Base-by-base conservation (phyloP, 2,888 invertebrate genomes). In the Agriopis leucophaearia region DNA sequence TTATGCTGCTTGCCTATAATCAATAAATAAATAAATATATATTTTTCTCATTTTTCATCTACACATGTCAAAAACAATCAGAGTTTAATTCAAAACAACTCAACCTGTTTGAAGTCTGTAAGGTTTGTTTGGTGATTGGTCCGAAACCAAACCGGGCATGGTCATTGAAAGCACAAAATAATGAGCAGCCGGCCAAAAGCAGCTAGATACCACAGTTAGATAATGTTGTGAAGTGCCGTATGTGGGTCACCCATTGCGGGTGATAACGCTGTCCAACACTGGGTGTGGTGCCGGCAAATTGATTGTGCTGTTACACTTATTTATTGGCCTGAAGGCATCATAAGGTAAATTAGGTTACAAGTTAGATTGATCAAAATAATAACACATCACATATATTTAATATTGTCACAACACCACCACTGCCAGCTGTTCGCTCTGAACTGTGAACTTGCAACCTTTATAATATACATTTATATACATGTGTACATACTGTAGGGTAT, bases 201-300 rank as follows among this genome's bases (percentile, higher is more conserved):
- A 58, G 58, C 52, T 42, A 68, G 85, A 86, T 85, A 88, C 76
- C 76, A 74, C 71, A 71, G 66, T 72, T 74, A 83, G 88, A 89
- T 87, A 88, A 78, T 80, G 80, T 76, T 77, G 82, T 74, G 71
- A 83, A 88, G 87, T 89, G 86, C 73, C 77, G 75, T 80, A 90
- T 85, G 81, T 90, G 76, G 89, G 90, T 89, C 88, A 88, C 80
- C 81, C 78, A 85, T 82, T 83, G 82, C 78, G 72, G 74, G 67
- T 81, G 88, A 88, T 87, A 87, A 85, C 79, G 74, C 56, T 64
- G 64, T 38, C 64, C 68, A 69, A 36, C 3, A 6, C 58, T 64
- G 68, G 60, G 68, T 64, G 70, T 47, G 55, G 69, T 52, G 40
- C n/a, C 16, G 12, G 50, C 55, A 65, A 65, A 58, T 61, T 62